Base-by-base conservation (phyloP, 2,797 vertebrate species). In the Momotus momota region DNA sequence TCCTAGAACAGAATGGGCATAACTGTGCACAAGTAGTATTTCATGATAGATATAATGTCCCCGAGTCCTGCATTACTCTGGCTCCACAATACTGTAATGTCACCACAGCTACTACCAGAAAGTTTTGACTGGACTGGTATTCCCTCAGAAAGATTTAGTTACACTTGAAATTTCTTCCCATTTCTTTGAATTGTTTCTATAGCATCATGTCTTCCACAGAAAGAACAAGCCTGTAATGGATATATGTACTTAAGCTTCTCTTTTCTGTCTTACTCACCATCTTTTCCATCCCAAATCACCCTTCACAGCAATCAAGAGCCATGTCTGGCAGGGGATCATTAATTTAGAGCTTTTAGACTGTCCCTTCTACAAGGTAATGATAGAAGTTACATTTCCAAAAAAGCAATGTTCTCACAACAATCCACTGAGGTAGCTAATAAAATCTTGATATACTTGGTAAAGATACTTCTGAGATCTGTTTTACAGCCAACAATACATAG, bases 381-480 rank as follows among this genome's bases (percentile, higher is more conserved):
- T 72, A 93, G 96, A 95, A 96, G 80, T 67, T 85, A 72, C 69
- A 27, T 96, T 98, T 97, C 94, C 84, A 45, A 94, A 97, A 97
- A 94, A 70, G 61, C 78, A 78, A 14, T 95, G 93, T 97, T 97
- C 94, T 96, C 71, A 92, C 67, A 89, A 38, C 38, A 87, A 79
- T 88, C 84, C 95, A 79, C 92, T 92, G 91, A 96, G 86, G 82
- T 55, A 97, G 79, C 92, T 96, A 96, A 97, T 95, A 95, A 78
- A 95, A 97, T 96, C 84, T 93, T 69, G 82, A 97, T 82, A 93
- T 64, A 73, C 57, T 86, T 90, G 81, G 84, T 94, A 94, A 95
- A 95, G 93, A 96, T 95, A 86, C 90, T 88, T 93, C 77, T 38
- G 70, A 95, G 86, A 90, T 91, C 55, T 72, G 41, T 86, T 97